Base-by-base conservation (phyloP, 2,888 invertebrate genomes). In the Serripes groenlandicus region DNA sequence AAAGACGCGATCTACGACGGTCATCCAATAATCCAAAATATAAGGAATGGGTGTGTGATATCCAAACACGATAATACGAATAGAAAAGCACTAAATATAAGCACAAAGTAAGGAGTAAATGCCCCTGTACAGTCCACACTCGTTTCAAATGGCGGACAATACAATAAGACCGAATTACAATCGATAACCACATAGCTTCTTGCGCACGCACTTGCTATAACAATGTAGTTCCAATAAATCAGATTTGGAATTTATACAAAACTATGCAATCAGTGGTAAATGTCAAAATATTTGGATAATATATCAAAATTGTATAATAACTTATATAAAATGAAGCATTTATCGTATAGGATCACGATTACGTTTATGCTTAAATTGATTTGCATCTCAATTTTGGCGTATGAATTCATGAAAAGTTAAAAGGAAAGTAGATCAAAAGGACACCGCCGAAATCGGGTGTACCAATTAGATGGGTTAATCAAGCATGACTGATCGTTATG, bases 61-160 rank as follows among this genome's bases (percentile, higher is more conserved):
- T 66, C 66, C 66, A 66, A 26, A 66, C 66, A 42, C 37, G 26
- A 42, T 42, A 34, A 26, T 18, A 42, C 5, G 23, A 66, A 35
- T n/a, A 66, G n/a, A 66, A 66, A 26, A 42, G 37, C 66, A 66
- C 66, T 42, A 66, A 66, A 42, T 35, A 23, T 32, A 66, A 18
- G 37, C 66, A 37, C 37, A 66, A 66, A 66, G 66, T 66, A 66
- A 37, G 60, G 62, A 66, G 42, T 66, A 66, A 35, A 9, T 32
- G 66, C 60, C 76, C 56, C 70, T 70, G 79, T 82, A 81, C 77
- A 77, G 84, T 84, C 89, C 90, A 89, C 90, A 78, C 87, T 88
- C 87, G 86, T 90, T 90, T 91, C 90, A 88, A 92, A 92, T 92
- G 92, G 92, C 92, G 92, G 92, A 92, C 89, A 90, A 92, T 88